Base-by-base conservation (phyloP, 2,888 invertebrate species). In the Epinotia brunnichana region DNA sequence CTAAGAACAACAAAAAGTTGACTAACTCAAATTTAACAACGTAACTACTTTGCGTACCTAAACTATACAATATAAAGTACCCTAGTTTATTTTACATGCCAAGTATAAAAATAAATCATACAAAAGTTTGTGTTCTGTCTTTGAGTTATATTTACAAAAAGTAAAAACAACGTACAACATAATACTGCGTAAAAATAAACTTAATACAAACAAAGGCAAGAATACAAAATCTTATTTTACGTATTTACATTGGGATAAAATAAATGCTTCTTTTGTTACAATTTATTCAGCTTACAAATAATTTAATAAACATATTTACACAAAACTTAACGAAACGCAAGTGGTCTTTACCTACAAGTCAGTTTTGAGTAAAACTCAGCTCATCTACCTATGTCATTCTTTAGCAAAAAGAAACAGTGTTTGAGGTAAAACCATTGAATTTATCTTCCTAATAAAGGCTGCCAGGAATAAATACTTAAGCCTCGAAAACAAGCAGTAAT, bases 241-340 rank as follows among this genome's bases (percentile, higher is more conserved):
- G 62, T 70, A 73, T 74, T 70, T 70, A 70, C 74, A 73, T 57
- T 63, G 51, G 57, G 24, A 19, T 57, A 72, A 68, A 62, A 73
- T 73, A 73, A 73, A 73, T 77, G 77, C 76, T 75, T 76, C 73
- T 71, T 69, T 73, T 73, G 69, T 76, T 73, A 76, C 69, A 74
- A 61, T 61, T 67, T 60, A 69, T 54, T 69, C 64, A 69, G 76
- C 73, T 74, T 80, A 75, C 75, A 78, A 77, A 76, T 74, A 76
- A 78, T 24, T 60, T 54, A 71, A 76, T 71, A 67, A 70, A 73
- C 67, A 68, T 73, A 69, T 72, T 59, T 74, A 72, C 62, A 75
- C 51, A 69, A 73, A 69, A 56, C 74, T 74, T 51, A 64, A 73
- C 74, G 75, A 68, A 61, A 57, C 48, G 48, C 61, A 3, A 24